Base-by-base conservation (phyloP, 2,888 invertebrate genomes). In the Zaprionus lineosus region DNA sequence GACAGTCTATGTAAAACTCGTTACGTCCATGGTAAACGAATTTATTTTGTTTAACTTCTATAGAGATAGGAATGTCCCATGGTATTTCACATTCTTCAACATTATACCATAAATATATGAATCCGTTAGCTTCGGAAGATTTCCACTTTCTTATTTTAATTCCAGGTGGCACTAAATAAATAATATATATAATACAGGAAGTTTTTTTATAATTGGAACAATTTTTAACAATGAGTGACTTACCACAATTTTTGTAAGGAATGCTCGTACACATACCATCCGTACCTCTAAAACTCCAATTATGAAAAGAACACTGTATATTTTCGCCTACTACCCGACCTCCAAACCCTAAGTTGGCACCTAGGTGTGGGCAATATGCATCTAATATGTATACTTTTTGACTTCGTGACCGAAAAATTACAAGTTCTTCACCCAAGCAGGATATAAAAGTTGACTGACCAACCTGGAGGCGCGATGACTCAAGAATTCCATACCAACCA, bases 341-440 rank as follows among this genome's bases (percentile, higher is more conserved):
- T 0, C 96, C 96, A 0, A 94, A 91, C 0, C 93, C 96, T 83
- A 97, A 90, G 87, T 97, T 96, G 0, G 97, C 97, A 0, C 97
- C 97, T 72, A 97, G 90, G 86, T 97, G 97, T 0, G 97, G 97
- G 77, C 97, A 97, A 86, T 96, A 96, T 0, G 97, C 96, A 88
- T 97, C 95, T 21, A 97, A 91, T 0, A 95, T 92, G 48, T 93
- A 92, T 0, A 93, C 93, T 2, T 91, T 74, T 0, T 94, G 94
- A 26, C 92, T 91, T 36, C 92, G 91, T 0, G 93, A 93, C 16
- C 96, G 91, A 82, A 92, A 95, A 0, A 95, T 92, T 26, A 94
- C 94, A 19, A 96, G 91, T 67, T 94, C 93, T 78, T 93, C 91
- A 1, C 96, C 96, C 16, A 96, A 88, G 18, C 92, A 93, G 41